phyloP scores from a whole-genome alignment of 2,888 invertebrate genomes.

The Drosophila hamatofila region DNA sequence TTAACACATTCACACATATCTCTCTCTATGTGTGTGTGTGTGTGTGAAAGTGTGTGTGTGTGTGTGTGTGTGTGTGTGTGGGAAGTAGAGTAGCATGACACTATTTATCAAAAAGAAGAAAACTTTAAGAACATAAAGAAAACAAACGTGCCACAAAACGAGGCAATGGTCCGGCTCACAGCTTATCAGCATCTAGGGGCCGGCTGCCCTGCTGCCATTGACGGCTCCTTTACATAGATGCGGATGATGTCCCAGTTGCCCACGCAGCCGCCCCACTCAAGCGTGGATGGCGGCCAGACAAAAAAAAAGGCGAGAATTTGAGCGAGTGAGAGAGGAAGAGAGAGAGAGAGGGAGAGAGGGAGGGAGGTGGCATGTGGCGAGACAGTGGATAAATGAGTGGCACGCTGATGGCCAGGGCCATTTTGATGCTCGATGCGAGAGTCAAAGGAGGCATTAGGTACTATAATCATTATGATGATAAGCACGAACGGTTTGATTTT shows the following conservation, averaged over 20 bases:
- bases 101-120: slow-evolving; percentile 55
- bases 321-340: not conserved
- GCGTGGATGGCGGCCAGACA: slow-evolving; percentile 50
- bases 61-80: slow-evolving; percentile 10
- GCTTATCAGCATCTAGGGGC: slow-evolving; percentile 69
- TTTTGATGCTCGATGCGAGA: slow-evolving; percentile 40
- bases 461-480: slow-evolving; percentile 78
- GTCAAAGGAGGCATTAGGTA: slow-evolving; percentile 59
- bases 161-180: slow-evolving; percentile 56
- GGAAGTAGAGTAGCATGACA: slow-evolving; percentile 21
- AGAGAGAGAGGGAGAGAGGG: not conserved
- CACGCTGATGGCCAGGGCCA: slow-evolving; percentile 43
- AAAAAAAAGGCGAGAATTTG: slow-evolving; percentile 62
- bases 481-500: slow-evolving; percentile 77
- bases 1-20: slow-evolving; percentile 73
- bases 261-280: slow-evolving; percentile 42
- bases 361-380: slow-evolving; percentile 3
- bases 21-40: not conserved
- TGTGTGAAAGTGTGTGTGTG: too few species aligned
- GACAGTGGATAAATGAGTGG: slow-evolving; percentile 25
- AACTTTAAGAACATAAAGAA: slow-evolving; percentile 54
- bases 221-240: slow-evolving; percentile 53
- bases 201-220: slow-evolving; percentile 69
- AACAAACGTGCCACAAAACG: slow-evolving; percentile 63
- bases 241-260: slow-evolving; percentile 10